Evolutionary conservation across 2,888 invertebrate genomes (phyloP), one percentile per base, ranked within the genome.

Genomic region (Mellilla xanthometata): DNA sequence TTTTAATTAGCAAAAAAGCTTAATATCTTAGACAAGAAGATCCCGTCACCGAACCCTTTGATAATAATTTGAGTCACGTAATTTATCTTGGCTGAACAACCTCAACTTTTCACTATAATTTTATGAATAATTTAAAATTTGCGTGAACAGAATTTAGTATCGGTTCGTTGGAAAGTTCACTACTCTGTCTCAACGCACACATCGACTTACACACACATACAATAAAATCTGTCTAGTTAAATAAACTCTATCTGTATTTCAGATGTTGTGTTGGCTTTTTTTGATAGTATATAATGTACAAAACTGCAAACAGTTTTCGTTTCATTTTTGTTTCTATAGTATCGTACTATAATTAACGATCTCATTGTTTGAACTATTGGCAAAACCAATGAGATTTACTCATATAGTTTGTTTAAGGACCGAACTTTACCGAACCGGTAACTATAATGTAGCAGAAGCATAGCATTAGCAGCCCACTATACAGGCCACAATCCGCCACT

Each of bases 1-100:
- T 43, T 47, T 38, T 26, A 44, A 49, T 31, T 46, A 27, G 12
- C n/a, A 6, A 26, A 48, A 32, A 33, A 52, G 28, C 34, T 7
- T 8, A 42, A 19, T 19, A 5, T 19, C 15, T 19, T 19, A 5
- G 15, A 19, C 4, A 19, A 19, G 6, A 19, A 19, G 15, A 19
- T 19, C 6, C 41, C 33, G 33, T 32, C 45, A 11, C 15, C 34
- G 45, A 34, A 40, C 12, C 28, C 23, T 41, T 49, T 10, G 34
- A 45, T 4, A 28, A 35, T 45, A 46, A 44, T 44, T 49, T 43
- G 13, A 47, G 43, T 52, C 52, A 48, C 47, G 49, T 43, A 48
- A 42, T 38, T 39, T 31, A 32, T 13, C 32, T 35, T 32, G 40
- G 36, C 40, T 40, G 31, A 47, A 44, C 35, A 49, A 41, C 39